Evolutionary conservation across 2,888 invertebrate species (phyloP).

Genomic region (Portevinia maculata): DNA sequence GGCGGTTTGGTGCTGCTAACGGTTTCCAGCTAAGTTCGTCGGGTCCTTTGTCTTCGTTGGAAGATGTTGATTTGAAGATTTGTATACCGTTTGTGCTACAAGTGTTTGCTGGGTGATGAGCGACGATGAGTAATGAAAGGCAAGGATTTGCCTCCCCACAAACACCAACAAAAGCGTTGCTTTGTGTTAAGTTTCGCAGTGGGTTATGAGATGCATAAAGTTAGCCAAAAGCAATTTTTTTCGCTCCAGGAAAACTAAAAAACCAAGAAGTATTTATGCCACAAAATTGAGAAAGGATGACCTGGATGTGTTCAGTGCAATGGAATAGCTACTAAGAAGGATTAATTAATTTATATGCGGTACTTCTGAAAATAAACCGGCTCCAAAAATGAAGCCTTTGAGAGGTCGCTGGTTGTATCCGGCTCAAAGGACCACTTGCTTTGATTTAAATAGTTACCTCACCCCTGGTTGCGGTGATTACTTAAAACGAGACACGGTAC

Average conservation of each 20-base stretch:
- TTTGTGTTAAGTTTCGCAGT: constrained; percentile 14
- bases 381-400: too few species aligned
- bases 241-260: background rate
- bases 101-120: constrained; percentile 15
- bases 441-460: too few species aligned
- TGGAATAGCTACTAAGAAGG: too few species aligned
- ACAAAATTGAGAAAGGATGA: too few species aligned
- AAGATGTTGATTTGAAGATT: constrained; percentile 27
- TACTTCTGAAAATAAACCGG: too few species aligned
- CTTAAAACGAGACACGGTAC: too few species aligned
- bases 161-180: background rate
- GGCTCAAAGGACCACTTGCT: too few species aligned
- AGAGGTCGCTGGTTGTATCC: too few species aligned
- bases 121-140: constrained; percentile 3
- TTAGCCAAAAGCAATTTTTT: constrained; percentile 27
- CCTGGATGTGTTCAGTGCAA: too few species aligned
- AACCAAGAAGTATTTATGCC: too few species aligned
- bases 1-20: background rate
- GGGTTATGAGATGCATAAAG: constrained; percentile 27
- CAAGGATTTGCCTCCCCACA: background rate
- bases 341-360: too few species aligned
- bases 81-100: constrained; percentile 23
- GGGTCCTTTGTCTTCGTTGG: constrained; percentile 28
- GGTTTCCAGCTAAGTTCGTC: constrained; percentile 38
- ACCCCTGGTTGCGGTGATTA: too few species aligned